Percentiles rank a stretch among this genome's conserved stretches.
Conservation (phyloP, 1,140 invertebrate species). For the Drosophila suzukii region DNA sequence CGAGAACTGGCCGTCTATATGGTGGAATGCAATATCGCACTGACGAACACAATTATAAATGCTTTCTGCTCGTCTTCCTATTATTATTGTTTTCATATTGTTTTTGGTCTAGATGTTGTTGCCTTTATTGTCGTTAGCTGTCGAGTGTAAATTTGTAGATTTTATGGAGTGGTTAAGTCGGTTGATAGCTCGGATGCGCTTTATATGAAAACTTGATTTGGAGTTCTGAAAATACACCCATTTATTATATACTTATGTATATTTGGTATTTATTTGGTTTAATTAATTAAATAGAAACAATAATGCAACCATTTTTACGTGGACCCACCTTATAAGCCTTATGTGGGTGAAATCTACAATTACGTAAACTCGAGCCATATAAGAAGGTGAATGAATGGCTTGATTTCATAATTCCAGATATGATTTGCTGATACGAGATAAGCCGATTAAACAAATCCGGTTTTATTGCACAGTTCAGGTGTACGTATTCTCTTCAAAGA, state of each 20-base stretch:
- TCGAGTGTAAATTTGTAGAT: slow-evolving; percentile 41
- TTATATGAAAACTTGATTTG: neutral
- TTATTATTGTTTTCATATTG: slow-evolving; percentile 24
- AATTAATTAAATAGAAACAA: neutral
- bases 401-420: slow-evolving; percentile 38
- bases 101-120: slow-evolving; percentile 33
- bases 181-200: slow-evolving; percentile 35
- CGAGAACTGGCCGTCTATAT: slow-evolving; percentile 8
- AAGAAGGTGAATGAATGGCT: slow-evolving; percentile 40
- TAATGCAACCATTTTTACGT: neutral
- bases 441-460: slow-evolving; percentile 36
- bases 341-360: slow-evolving; percentile 23
- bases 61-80: slow-evolving; percentile 28
- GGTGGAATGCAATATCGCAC: slow-evolving; percentile 41
- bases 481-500: slow-evolving; percentile 8
- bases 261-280: too few relatives aligned
- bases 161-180: slow-evolving; percentile 28
- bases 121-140: slow-evolving; percentile 38
- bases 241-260: too few relatives aligned
- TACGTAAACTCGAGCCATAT: slow-evolving; percentile 20
- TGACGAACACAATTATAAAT: slow-evolving; percentile 41
- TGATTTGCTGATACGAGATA: slow-evolving; percentile 38
- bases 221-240: neutral
- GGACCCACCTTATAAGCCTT: neutral
- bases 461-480: slow-evolving; percentile 27